Evolutionary conservation across 2,113 vertebrate genomes (phyloP), one percentile per base, ranked within the genome.

Genomic region (Camelus dromedarius): DNA sequence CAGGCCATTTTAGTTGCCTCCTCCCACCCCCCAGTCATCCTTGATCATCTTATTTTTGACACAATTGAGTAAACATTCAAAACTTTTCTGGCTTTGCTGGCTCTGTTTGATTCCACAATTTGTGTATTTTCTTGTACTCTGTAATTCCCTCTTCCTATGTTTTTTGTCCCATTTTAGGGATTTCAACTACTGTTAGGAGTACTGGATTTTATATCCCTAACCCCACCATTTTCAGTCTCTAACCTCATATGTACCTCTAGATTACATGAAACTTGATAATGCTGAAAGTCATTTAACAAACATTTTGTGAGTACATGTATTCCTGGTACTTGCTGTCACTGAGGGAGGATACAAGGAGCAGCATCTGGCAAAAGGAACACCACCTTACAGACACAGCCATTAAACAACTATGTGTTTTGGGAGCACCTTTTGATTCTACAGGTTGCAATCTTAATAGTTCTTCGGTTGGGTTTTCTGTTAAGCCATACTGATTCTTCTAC

Each of bases 391-490:
- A 52, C 9, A 46, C 8, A 42, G 38, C 22, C n/a, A 2, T 89
- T 64, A 52, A 93, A 62, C 52, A 87, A 54, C 18, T 76, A 66
- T 1, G 16, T 73, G 32, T 70, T 94, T 83, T 20, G 35, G 35
- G 4, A 94, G 22, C 24, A 30, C 28, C 9, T 90, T 83, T 89
- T 84, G 22, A 52, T 86, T 32, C 28, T 70, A 24, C 6, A 50
- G 16, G 4, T 72, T 89, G 10, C 6, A 75, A 0, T 95, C 32
- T 60, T 73, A 58, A 46, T 85, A 52, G 22, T 72, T 32, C 12
- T 82, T 91, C 24, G 48, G 1, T 64, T 96, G 73, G 11, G 13
- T 97, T 91, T 93, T 83, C 60, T 79, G 42, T 67, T 73, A 79
- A 28, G 26, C 72, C 52, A 13, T 82, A 24, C 50, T 46, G 26